Percentiles rank a stretch among this genome's conserved stretches.
Conservation (phyloP, 2,797 vertebrate species). For the Brachyrhaphis roseni region DNA sequence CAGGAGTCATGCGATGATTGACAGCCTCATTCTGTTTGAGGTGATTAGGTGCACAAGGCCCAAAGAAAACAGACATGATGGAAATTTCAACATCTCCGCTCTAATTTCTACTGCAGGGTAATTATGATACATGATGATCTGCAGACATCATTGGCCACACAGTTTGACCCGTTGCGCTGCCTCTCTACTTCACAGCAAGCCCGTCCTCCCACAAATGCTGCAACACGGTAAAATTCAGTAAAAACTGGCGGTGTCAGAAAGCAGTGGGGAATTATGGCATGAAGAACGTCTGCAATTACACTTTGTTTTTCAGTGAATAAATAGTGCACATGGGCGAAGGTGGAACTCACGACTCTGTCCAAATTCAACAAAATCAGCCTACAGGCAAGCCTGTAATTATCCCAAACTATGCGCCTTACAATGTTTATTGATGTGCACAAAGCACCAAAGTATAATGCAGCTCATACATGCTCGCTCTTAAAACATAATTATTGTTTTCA, state of each 20-base stretch:
- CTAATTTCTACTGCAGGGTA: conserved; percentile 77
- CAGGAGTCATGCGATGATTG: conserved; percentile 77
- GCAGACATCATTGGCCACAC: conserved; percentile 76
- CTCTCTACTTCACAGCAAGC: conserved; percentile 27
- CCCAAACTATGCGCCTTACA: background rate
- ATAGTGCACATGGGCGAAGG: background rate
- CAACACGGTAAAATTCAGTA: conserved; percentile 22
- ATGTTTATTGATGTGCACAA: conserved; percentile 15
- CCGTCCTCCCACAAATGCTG: background rate
- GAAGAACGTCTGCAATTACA: conserved; percentile 25
- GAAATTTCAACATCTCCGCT: conserved; percentile 78
- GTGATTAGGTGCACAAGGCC: conserved; percentile 77
- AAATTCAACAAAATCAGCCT: conserved; percentile 22
- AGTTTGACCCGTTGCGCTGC: conserved; percentile 46
- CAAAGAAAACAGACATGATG: conserved; percentile 81
- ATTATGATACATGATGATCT: conserved; percentile 82
- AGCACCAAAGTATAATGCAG: conserved; percentile 5
- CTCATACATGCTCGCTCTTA: background rate
- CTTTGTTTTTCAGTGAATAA: conserved; percentile 6
- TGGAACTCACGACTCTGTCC: conserved; percentile 13
- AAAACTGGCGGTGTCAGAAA: conserved; percentile 33
- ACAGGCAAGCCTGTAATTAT: conserved; percentile 6
- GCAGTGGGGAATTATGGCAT: conserved; percentile 15
- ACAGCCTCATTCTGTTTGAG: conserved; percentile 75
- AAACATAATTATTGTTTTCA: background rate